These are phyloP conservation scores for Exocentrus adspersus DNA, from an alignment of 2,888 invertebrate genomes.

Conservation along the genomic window DNA sequence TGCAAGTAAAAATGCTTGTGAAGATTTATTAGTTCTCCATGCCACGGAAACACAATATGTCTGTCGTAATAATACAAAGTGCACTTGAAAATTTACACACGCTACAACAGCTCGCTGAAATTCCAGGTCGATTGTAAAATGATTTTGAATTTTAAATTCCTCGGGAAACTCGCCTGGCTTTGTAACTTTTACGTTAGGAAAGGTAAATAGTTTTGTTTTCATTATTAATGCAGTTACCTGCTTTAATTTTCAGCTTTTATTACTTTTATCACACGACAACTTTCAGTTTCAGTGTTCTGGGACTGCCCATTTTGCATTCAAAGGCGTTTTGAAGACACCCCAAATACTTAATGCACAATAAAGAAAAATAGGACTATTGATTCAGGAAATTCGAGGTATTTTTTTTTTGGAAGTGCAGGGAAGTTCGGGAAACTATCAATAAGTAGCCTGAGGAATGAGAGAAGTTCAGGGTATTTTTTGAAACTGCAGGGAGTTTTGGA, in stretches of 20 bases:
- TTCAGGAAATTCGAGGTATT: too few relatives aligned
- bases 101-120: conserved; percentile 16
- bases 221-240: too few relatives aligned
- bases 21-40: conserved; percentile 19
- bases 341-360: too few relatives aligned
- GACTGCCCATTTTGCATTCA: too few relatives aligned
- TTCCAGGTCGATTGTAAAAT: conserved; percentile 1
- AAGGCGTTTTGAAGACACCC: too few relatives aligned
- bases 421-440: too few relatives aligned
- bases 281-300: background rate
- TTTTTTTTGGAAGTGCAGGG: too few relatives aligned
- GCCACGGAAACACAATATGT: conserved; percentile 17
- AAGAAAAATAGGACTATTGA: too few relatives aligned
- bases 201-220: background rate
- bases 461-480: too few relatives aligned
- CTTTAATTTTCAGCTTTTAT: background rate
- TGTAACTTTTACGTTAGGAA: background rate
- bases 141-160: conserved; percentile 23
- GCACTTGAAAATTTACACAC: conserved; percentile 24
- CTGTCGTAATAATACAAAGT: conserved; percentile 18
- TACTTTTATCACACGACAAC: background rate
- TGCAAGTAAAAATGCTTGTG: conserved; percentile 13
- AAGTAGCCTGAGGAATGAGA: too few relatives aligned
- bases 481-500: too few relatives aligned
- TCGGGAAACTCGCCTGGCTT: background rate